A percentile compares a stretch with the other conserved stretches of the same genome.
These are phyloP conservation scores for Phalacrocorax carbo DNA, from an alignment of 2,113 vertebrate genomes.

Conservation along the genomic window DNA sequence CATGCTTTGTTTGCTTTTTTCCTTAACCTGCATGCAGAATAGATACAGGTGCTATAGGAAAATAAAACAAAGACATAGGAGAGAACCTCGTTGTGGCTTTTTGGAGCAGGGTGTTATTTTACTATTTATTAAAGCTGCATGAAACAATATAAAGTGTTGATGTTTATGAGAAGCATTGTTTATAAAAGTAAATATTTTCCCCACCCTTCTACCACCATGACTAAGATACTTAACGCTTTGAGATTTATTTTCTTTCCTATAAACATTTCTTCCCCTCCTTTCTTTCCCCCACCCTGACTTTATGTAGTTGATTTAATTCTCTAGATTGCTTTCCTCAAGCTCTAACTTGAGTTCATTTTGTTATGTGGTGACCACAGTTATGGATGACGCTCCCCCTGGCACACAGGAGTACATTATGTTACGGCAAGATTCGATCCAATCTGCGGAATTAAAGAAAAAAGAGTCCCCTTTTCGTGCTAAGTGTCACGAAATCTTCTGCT, in stretches of 20 bases:
- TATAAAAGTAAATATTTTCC: background rate
- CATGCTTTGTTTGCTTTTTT: background rate
- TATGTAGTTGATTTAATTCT: conserved; percentile 66
- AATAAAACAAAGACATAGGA: background rate
- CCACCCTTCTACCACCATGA: background rate
- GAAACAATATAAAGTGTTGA: background rate
- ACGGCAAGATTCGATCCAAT: conserved; percentile 99
- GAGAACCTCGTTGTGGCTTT: background rate
- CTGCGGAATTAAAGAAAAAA: conserved; percentile 99
- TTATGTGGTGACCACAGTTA: conserved; percentile 97
- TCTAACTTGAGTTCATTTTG: conserved; percentile 97
- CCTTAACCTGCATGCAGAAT: background rate
- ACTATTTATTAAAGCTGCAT: background rate
- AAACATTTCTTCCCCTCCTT: background rate
- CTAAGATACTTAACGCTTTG: background rate
- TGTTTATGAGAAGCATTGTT: background rate
- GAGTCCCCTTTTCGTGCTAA: conserved; percentile 99
- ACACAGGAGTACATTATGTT: conserved; percentile 99
- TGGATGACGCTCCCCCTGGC: conserved; percentile 98
- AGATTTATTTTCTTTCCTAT: conserved; percentile 1
- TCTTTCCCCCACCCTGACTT: conserved; percentile 2
- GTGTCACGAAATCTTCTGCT: conserved; percentile 99
- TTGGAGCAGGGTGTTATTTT: background rate
- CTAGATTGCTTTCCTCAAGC: conserved; percentile 68
- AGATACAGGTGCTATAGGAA: background rate